Evolutionary conservation across 2,888 invertebrate species (phyloP).

Genomic region (Erebia ligea): DNA sequence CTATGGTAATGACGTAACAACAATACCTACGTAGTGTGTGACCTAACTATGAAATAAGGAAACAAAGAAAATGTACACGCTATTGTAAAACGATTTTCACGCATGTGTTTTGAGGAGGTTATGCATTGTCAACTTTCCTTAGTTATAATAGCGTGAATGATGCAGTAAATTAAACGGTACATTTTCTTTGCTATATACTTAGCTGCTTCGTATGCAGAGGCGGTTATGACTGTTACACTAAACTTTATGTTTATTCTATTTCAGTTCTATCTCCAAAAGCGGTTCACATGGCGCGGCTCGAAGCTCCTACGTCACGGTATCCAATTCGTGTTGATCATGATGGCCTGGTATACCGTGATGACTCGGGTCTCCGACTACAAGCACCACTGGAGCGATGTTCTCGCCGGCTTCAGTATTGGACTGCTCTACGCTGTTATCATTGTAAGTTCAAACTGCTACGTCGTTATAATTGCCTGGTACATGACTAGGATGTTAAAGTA

Average conservation of each 20-base stretch:
- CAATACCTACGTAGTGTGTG: neutral
- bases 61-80: neutral
- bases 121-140: neutral
- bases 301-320: conserved; percentile 89
- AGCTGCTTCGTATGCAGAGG: too few relatives aligned
- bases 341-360: conserved; percentile 94
- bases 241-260: conserved; percentile 46
- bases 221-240: too few relatives aligned
- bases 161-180: too few relatives aligned
- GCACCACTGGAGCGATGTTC: conserved; percentile 98
- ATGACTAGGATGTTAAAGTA: neutral
- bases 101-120: conserved; percentile 7
- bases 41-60: neutral
- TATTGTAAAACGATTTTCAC: neutral
- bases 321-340: conserved; percentile 89
- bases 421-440: conserved; percentile 86
- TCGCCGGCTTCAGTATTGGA: conserved; percentile 90
- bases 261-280: conserved; percentile 91
- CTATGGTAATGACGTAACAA: too few relatives aligned
- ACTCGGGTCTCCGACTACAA: conserved; percentile 97
- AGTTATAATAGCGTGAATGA: neutral
- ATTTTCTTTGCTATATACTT: too few relatives aligned
- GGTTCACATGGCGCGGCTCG: conserved; percentile 88
- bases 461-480: conserved; percentile 6
- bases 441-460: conserved; percentile 78